Percentiles rank a stretch among this genome's conserved stretches.
These are phyloP conservation scores for Gymnothorax reevesii DNA, from an alignment of 2,797 vertebrate species.

Conservation along the genomic window DNA sequence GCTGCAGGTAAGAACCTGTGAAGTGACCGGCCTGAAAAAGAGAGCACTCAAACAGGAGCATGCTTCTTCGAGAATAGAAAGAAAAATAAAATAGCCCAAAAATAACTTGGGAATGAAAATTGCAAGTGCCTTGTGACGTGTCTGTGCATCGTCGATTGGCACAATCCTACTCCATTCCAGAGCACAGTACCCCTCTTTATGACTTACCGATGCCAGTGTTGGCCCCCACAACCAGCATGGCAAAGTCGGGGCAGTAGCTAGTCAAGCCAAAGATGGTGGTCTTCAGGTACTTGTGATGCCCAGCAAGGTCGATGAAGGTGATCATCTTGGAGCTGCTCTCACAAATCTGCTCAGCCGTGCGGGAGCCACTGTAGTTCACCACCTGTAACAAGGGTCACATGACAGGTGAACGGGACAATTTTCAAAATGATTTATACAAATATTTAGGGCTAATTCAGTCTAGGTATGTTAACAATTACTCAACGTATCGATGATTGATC, in stretches of 20 bases:
- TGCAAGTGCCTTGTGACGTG: no score
- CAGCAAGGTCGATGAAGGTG: conserved; percentile 96
- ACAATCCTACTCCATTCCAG: no score
- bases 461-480: no score
- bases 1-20: no score
- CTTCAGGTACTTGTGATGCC: conserved; percentile 96
- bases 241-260: conserved; percentile 95
- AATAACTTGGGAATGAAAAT: no score
- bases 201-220: conserved; percentile 94
- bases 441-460: neutral
- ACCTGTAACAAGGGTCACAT: conserved; percentile 71
- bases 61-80: no score
- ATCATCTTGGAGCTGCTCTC: conserved; percentile 98
- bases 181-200: neutral
- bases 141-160: no score
- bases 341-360: conserved; percentile 94
- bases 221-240: conserved; percentile 93
- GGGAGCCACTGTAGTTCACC: conserved; percentile 95
- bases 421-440: neutral
- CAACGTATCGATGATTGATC: no score
- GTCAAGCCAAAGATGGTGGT: conserved; percentile 97
- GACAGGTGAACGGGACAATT: neutral
- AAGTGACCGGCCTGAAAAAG: no score
- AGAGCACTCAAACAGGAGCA: no score
- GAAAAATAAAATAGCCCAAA: no score